Evolutionary conservation across 2,888 invertebrate genomes (phyloP).

Genomic region (Conomelus anceps): DNA sequence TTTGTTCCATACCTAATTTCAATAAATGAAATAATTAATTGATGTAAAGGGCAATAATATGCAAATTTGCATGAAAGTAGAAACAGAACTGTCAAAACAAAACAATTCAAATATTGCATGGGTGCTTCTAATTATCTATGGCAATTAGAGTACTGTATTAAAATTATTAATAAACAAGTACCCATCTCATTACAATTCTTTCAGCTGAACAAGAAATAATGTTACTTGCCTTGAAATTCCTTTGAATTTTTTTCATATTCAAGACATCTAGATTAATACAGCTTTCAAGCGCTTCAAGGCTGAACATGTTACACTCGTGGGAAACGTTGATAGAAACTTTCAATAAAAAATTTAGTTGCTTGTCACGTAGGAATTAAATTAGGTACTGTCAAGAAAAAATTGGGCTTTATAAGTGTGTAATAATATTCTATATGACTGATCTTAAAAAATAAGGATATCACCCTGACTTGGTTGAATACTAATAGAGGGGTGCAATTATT

Average conservation of each 20-base stretch:
- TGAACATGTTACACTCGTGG: not conserved
- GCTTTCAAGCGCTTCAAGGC: not conserved
- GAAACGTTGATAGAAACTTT: not conserved
- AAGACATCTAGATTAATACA: not conserved
- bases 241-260: not conserved
- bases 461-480: too few relatives aligned
- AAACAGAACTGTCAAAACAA: not conserved
- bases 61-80: too few relatives aligned
- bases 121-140: not conserved
- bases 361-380: not conserved
- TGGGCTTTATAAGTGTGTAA: too few relatives aligned
- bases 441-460: too few relatives aligned
- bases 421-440: too few relatives aligned
- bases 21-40: too few relatives aligned
- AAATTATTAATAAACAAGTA: not conserved
- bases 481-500: too few relatives aligned
- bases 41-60: too few relatives aligned
- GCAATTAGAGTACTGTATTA: not conserved
- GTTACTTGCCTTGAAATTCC: not conserved
- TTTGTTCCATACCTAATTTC: too few relatives aligned
- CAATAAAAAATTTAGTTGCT: not conserved
- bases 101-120: not conserved
- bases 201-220: not conserved
- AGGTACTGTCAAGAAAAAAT: not conserved
- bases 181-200: not conserved